A percentile compares a stretch with the other conserved stretches of the same genome.
These are phyloP conservation scores for Drosophila birchii DNA, from an alignment of 2,888 invertebrate species.

Conservation along the genomic window DNA sequence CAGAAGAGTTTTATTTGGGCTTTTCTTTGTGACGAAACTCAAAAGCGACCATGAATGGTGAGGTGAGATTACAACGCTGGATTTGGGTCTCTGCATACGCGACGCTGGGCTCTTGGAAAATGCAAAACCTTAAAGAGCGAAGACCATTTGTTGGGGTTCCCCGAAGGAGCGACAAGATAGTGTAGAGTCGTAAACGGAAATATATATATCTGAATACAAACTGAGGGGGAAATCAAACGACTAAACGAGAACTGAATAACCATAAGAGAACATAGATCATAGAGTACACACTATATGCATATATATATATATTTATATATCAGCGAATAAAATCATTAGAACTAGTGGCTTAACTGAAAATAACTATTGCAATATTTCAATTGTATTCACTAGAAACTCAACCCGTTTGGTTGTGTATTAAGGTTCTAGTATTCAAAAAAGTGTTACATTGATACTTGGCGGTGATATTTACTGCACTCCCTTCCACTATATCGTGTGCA, in stretches of 20 bases:
- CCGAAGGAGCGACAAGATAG: slow-evolving; percentile 29
- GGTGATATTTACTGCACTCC: slow-evolving; percentile 35
- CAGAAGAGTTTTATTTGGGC: neutral
- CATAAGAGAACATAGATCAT: slow-evolving; percentile 45
- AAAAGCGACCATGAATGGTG: slow-evolving; percentile 23
- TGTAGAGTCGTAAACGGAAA: slow-evolving; percentile 33
- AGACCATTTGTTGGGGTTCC: slow-evolving; percentile 11
- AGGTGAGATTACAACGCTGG: slow-evolving; percentile 44
- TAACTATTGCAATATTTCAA: slow-evolving; percentile 12
- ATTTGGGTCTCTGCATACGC: slow-evolving; percentile 6
- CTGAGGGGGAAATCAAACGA: slow-evolving; percentile 20
- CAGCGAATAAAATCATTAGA: slow-evolving; percentile 23
- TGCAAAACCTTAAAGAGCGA: slow-evolving; percentile 10
- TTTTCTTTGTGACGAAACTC: neutral
- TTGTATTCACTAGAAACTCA: slow-evolving; percentile 17
- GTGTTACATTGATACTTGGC: slow-evolving; percentile 23
- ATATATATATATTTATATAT: slow-evolving; percentile 44
- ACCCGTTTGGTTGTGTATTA: slow-evolving; percentile 26
- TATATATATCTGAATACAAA: slow-evolving; percentile 18
- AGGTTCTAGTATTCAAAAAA: slow-evolving; percentile 22
- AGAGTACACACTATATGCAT: slow-evolving; percentile 47
- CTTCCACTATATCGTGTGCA: slow-evolving; percentile 31
- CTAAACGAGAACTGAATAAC: slow-evolving; percentile 27
- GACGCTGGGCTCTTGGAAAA: slow-evolving; percentile 51
- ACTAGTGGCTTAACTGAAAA: slow-evolving; percentile 36